Evolutionary conservation across 2,888 invertebrate genomes (phyloP), one percentile per base, ranked within the genome.

Genomic region (Colostygia pectinataria): DNA sequence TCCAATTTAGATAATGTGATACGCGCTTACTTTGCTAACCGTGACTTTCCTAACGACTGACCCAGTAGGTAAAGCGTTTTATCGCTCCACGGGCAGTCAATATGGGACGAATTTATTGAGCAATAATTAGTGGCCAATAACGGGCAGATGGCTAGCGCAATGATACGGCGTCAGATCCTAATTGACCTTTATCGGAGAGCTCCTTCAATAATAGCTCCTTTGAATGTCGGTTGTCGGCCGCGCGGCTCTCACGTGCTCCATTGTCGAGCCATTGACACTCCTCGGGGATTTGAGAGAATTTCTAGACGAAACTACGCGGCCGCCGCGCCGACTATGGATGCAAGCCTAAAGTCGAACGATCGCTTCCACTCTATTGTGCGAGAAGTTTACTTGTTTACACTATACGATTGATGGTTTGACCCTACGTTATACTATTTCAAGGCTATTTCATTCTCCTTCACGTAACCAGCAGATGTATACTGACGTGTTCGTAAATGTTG

Each of bases 231-330:
- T 61, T 72, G 76, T 68, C 74, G 67, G 71, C 65, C 66, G 68
- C 59, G 48, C 59, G 63, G 66, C 66, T 74, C 76, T 76, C 77
- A 77, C 77, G 76, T 77, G 76, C 71, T 57, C 73, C 62, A 77
- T 80, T 80, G 78, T 77, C 63, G 67, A 71, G 71, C 63, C 72
- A 75, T 80, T 78, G 77, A 72, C 66, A 72, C 68, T 78, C 80
- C 74, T 74, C 56, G 63, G 81, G 79, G 83, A 83, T 81, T 80
- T 78, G 59, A 74, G 66, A 70, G 76, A 79, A 82, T 83, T 81
- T 77, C 75, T 66, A 77, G 71, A 75, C 73, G 52, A 18, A 39
- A 32, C 14, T 33, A 53, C 45, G 56, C 51, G 53, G 72, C 66
- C 65, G 71, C 66, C 68, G 65, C 65, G 54, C 63, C 61, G 61